Percentiles rank a stretch among this genome's conserved stretches.
phyloP scores from a whole-genome alignment of 2,797 vertebrate genomes.

The Calcarius lapponicus region DNA sequence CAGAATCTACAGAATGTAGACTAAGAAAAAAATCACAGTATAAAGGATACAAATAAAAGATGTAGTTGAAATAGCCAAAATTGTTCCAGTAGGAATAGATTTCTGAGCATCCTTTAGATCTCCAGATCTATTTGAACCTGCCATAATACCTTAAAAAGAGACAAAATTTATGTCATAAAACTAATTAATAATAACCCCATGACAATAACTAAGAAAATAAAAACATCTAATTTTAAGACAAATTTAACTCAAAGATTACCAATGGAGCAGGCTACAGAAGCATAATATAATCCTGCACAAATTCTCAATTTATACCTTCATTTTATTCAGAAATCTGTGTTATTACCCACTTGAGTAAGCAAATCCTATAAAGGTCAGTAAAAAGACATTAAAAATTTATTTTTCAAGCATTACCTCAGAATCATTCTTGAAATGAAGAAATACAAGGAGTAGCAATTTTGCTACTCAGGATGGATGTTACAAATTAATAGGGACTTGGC shows the following conservation, averaged over 20 bases:
- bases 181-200: background rate
- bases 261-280: background rate
- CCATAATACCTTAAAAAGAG: slow-evolving; percentile 89
- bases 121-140: slow-evolving; percentile 94
- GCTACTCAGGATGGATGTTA: background rate
- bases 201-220: background rate
- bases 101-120: slow-evolving; percentile 93
- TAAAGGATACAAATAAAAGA: slow-evolving; percentile 94
- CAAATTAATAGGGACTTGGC: background rate
- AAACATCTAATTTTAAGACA: background rate
- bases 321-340: background rate
- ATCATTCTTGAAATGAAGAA: background rate
- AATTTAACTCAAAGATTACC: background rate
- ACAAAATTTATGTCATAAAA: slow-evolving; percentile 43
- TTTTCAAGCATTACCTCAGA: background rate
- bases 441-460: background rate
- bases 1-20: background rate
- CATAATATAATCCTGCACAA: background rate
- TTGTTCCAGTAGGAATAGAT: slow-evolving; percentile 94
- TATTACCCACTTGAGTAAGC: background rate
- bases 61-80: slow-evolving; percentile 92
- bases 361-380: background rate
- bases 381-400: background rate
- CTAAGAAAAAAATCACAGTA: background rate
- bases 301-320: background rate